Evolutionary conservation across 2,888 invertebrate genomes (phyloP).

Genomic region (Allophyes oxyacanthae): DNA sequence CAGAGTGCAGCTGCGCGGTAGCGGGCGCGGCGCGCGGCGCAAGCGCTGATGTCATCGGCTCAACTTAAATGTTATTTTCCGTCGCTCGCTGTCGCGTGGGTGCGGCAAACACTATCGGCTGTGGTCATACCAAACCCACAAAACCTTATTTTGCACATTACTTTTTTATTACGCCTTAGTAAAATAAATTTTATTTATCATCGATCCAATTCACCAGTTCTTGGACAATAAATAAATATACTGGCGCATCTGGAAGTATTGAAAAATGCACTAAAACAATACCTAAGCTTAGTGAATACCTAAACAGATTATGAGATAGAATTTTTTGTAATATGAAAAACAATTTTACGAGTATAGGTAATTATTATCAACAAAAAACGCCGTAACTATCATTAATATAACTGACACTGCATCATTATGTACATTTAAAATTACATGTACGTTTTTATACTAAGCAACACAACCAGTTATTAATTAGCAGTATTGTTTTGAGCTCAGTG

Average conservation of each 20-base stretch:
- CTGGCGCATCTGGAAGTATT: conserved; percentile 2
- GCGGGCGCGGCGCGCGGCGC: conserved; percentile 78
- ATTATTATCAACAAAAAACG: neutral
- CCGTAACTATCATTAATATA: neutral
- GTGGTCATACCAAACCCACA: conserved; percentile 68
- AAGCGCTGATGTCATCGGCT: conserved; percentile 86
- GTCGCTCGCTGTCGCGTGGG: conserved; percentile 81
- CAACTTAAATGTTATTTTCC: conserved; percentile 86
- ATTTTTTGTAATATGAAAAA: neutral
- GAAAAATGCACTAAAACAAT: conserved; percentile 2
- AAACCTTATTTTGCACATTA: conserved; percentile 50
- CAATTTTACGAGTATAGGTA: neutral
- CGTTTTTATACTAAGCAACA: conserved; percentile 15
- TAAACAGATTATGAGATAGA: neutral
- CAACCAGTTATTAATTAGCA: conserved; percentile 47
- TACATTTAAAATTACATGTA: neutral
- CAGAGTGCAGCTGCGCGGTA: conserved; percentile 70
- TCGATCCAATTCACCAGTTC: conserved; percentile 24
- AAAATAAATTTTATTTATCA: conserved; percentile 43
- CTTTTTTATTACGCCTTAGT: conserved; percentile 42
- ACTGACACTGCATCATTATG: neutral
- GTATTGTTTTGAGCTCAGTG: conserved; percentile 64
- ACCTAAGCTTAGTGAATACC: neutral
- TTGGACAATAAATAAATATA: conserved; percentile 17
- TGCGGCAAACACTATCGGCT: conserved; percentile 74